Evolutionary conservation across 2,113 vertebrate genomes (phyloP).

Genomic region (Tyrannus savana): DNA sequence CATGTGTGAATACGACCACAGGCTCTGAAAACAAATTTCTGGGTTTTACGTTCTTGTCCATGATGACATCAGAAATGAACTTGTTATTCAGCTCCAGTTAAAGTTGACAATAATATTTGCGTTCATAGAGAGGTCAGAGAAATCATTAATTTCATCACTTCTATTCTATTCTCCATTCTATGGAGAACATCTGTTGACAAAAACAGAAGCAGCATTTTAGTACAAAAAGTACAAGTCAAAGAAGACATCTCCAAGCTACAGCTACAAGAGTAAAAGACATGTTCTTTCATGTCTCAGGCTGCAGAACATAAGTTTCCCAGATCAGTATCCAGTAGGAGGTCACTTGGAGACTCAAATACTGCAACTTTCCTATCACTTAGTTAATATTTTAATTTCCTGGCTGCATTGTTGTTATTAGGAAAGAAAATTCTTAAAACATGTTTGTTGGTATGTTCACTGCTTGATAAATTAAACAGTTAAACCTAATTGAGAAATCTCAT

Average conservation of each 20-base stretch:
- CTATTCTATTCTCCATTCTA: neutral
- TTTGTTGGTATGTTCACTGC: neutral
- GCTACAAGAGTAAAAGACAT: neutral
- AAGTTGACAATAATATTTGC: neutral
- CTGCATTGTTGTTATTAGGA: neutral
- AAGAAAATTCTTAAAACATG: neutral
- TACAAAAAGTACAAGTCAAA: neutral
- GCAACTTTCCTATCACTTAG: neutral
- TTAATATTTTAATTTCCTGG: neutral
- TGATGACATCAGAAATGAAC: neutral
- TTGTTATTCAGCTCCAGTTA: neutral
- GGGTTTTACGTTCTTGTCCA: neutral
- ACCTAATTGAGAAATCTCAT: neutral
- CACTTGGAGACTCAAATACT: neutral
- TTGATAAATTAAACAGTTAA: neutral
- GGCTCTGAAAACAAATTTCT: neutral
- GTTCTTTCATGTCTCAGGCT: neutral
- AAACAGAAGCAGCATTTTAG: neutral
- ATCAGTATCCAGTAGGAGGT: neutral
- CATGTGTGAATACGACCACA: accelerated
- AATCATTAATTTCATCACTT: neutral
- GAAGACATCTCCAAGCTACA: neutral
- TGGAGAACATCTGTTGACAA: neutral
- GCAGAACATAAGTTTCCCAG: neutral
- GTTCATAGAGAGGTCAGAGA: neutral